These are phyloP conservation scores for Oncorhynchus keta DNA, from an alignment of 2,113 vertebrate species.

Conservation along the genomic window DNA sequence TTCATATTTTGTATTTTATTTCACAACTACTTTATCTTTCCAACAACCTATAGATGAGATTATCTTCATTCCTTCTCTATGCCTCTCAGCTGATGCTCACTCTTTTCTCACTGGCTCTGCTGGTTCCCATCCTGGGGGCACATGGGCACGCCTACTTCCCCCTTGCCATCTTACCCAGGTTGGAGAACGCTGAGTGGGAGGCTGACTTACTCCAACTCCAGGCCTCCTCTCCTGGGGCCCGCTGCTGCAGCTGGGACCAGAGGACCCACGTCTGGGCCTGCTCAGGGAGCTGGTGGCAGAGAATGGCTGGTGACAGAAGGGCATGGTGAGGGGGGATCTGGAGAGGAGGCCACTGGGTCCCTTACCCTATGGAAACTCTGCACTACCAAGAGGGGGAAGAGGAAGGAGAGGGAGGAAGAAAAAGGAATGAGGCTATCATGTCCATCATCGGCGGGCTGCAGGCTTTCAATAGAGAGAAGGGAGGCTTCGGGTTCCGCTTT, in stretches of 20 bases:
- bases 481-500: conserved; percentile 76
- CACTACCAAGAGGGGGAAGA: conserved; percentile 46
- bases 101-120: conserved; percentile 53
- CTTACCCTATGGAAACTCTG: conserved; percentile 37
- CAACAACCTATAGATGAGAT: conserved; percentile 60
- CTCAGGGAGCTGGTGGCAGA: neutral
- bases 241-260: neutral
- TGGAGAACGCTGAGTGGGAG: conserved; percentile 37
- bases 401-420: conserved; percentile 39
- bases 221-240: conserved; percentile 12
- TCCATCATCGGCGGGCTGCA: conserved; percentile 71
- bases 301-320: conserved; percentile 20
- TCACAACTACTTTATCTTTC: neutral
- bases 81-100: conserved; percentile 30
- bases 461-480: conserved; percentile 72
- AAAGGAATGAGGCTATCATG: conserved; percentile 61
- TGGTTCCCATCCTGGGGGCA: conserved; percentile 26
- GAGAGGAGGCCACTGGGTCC: neutral
- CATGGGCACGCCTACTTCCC: conserved; percentile 32
- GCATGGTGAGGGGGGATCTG: conserved; percentile 35
- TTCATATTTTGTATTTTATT: neutral
- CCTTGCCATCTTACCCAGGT: neutral
- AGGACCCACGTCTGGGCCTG: conserved; percentile 4
- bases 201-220: conserved; percentile 44
- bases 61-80: conserved; percentile 26